These are phyloP conservation scores for Pristionchus pacificus DNA, from an alignment of 1,140 invertebrate genomes.

Conservation along the genomic window DNA sequence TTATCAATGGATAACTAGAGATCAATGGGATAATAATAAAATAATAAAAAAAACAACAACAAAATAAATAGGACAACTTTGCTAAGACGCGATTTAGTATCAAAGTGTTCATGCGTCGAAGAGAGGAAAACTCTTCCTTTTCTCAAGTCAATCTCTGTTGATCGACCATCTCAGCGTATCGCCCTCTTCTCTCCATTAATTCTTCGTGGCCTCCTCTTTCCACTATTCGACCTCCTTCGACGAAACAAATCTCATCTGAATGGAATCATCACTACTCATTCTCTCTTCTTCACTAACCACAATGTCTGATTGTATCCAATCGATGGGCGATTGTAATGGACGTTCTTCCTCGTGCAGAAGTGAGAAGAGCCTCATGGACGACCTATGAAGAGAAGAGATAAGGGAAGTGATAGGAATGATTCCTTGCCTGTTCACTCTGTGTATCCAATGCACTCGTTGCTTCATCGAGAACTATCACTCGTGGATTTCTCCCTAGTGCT, in stretches of 20 bases:
- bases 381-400: neutral
- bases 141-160: neutral
- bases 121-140: no score
- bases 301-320: neutral
- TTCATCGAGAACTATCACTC: neutral
- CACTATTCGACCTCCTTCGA: neutral
- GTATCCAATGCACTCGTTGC: neutral
- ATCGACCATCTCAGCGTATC: neutral
- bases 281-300: no score
- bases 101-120: no score
- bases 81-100: no score
- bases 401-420: no score
- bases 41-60: no score
- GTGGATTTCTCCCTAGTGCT: neutral
- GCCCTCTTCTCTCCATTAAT: neutral
- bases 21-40: no score
- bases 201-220: neutral
- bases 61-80: no score
- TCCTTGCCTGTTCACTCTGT: neutral
- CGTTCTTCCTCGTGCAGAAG: neutral
- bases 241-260: neutral
- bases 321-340: neutral
- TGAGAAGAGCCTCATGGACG: neutral
- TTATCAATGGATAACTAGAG: no score
- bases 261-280: no score